These are phyloP conservation scores for Manduca sexta DNA, from an alignment of 1,140 invertebrate genomes.

Conservation along the genomic window DNA sequence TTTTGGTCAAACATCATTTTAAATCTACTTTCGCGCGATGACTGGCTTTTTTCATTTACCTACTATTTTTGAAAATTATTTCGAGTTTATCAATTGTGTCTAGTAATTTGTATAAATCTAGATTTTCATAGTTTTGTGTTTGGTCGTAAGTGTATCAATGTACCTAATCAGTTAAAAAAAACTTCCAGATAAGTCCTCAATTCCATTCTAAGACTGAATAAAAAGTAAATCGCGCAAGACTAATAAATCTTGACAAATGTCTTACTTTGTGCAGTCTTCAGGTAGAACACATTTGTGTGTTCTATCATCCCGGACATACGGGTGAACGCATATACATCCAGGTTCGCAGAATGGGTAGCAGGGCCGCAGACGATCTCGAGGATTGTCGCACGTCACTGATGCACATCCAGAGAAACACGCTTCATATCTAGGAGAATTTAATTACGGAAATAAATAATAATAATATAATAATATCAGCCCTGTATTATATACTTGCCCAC, in stretches of 20 bases:
- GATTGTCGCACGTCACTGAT: conserved; percentile 59
- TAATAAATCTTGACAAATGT: not conserved
- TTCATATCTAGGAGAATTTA: conserved; percentile 38
- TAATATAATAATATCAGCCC: too few relatives aligned
- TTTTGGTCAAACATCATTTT: not conserved
- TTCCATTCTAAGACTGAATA: too few relatives aligned
- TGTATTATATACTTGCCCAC: too few relatives aligned
- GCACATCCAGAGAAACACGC: conserved; percentile 60
- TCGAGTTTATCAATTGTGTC: not conserved
- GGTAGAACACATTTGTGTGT: conserved; percentile 61
- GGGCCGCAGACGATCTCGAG: conserved; percentile 51
- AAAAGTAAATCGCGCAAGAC: too few relatives aligned
- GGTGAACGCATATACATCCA: conserved; percentile 54
- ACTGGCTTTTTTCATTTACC: too few relatives aligned
- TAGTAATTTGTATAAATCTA: too few relatives aligned
- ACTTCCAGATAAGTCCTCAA: too few relatives aligned
- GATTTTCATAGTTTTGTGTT: too few relatives aligned
- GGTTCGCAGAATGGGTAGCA: conserved; percentile 66
- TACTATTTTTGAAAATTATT: not conserved
- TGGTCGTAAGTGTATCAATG: too few relatives aligned
- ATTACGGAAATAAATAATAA: too few relatives aligned
- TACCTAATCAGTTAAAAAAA: too few relatives aligned
- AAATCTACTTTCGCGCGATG: too few relatives aligned
- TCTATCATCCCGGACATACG: conserved; percentile 56
- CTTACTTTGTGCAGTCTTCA: conserved; percentile 59